Base-by-base conservation (phyloP, 2,113 vertebrate species). In the Neotragus pygmaeus region DNA sequence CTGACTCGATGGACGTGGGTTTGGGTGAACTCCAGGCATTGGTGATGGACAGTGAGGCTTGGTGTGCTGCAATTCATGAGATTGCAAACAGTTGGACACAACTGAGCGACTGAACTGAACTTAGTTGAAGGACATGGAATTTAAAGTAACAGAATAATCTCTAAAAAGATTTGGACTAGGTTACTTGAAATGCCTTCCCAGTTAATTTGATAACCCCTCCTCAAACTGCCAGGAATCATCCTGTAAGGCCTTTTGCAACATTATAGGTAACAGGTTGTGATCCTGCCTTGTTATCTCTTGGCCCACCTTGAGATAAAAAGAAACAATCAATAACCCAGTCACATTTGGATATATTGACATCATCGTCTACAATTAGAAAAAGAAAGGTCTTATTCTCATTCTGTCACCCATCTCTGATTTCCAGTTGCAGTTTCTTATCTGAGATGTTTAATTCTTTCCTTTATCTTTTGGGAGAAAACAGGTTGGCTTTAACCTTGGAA, bases 331-430 rank as follows among this genome's bases (percentile, higher is more conserved):
- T 92, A 96, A 88, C 33, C n/a, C 33, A 78, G 45, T 86, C 85
- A 86, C 81, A 55, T 90, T 45, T 53, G 47, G 92, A 64, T 25
- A 96, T 25, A 70, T 0, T 43, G 87, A 88, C 81, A 82, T 45
- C 75, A 82, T n/a, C 14, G 55, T 96, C 66, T 92, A 93, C 85
- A 90, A 70, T 25, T 91, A 62, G 33, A 75, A 62, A 83, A 83
- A 75, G 9, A 73, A 43, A 81, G 15, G 13, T 77, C 19, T 66
- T 87, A 82, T 43, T 96, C 66, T 94, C 60, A n/a, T 86, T 94
- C 66, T 97, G 88, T 95, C 93, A 87, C 36, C 25, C 51, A 53
- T 86, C 55, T 92, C 82, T 91, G 47, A 78, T 92, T 91, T 95
- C 55, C 55, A 83, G 43, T 58, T 94, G 70, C 19, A 83, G 16